Evolutionary conservation across 2,888 invertebrate genomes (phyloP).

Genomic region (Drosophila putrida): DNA sequence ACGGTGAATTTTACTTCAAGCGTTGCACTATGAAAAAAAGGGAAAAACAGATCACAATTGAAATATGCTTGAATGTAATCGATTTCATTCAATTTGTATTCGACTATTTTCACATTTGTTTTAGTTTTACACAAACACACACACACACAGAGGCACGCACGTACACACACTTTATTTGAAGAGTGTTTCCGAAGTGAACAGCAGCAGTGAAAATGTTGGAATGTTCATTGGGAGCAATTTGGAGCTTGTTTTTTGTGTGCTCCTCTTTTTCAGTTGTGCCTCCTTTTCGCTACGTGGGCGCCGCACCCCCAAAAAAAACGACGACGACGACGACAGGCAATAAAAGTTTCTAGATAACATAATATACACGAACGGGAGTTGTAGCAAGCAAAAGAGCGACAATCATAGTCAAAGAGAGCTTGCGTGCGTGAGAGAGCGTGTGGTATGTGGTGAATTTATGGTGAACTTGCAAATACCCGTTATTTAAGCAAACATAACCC

Average conservation of each 20-base stretch:
- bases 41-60: conserved; percentile 26
- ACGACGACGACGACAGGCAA: conserved; percentile 50
- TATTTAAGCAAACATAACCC: conserved; percentile 50
- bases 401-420: conserved; percentile 6
- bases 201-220: conserved; percentile 69
- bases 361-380: conserved; percentile 49
- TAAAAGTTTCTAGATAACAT: conserved; percentile 75
- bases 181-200: conserved; percentile 32
- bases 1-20: conserved; percentile 54
- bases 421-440: conserved; percentile 12
- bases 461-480: conserved; percentile 60
- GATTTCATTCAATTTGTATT: conserved; percentile 1
- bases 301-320: conserved; percentile 59
- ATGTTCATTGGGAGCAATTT: conserved; percentile 45
- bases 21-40: conserved; percentile 56
- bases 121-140: conserved; percentile 9
- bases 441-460: conserved; percentile 31
- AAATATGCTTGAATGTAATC: neutral
- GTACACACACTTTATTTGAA: neutral
- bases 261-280: conserved; percentile 36
- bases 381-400: conserved; percentile 13
- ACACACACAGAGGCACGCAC: conserved; percentile 7
- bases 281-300: conserved; percentile 70
- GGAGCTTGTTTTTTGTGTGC: conserved; percentile 62
- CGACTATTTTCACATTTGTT: conserved; percentile 20